phyloP scores from a whole-genome alignment of 2,113 vertebrate genomes.

The Polyodon spathula region DNA sequence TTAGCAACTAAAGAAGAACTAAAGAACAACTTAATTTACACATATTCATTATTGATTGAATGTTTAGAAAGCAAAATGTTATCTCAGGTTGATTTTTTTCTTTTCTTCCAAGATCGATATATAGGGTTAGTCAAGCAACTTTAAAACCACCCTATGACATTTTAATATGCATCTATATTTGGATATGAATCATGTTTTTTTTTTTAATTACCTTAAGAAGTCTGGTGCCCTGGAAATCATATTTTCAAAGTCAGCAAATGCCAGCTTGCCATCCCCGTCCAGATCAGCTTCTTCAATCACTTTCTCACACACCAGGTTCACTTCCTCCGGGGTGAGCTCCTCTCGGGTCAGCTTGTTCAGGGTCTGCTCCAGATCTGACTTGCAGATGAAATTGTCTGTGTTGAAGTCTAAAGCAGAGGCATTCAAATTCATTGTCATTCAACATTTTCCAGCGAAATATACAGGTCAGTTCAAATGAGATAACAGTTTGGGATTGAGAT shows the following conservation, averaged over 20 bases:
- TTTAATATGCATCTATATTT: background rate
- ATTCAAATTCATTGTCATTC: too few relatives aligned
- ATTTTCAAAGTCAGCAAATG: constrained; percentile 90
- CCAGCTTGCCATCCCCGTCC: constrained; percentile 87
- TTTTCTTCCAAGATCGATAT: too few relatives aligned
- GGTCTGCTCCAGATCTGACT: constrained; percentile 83
- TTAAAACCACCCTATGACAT: background rate
- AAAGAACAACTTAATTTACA: too few relatives aligned
- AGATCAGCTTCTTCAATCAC: constrained; percentile 91
- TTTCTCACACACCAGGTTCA: constrained; percentile 85
- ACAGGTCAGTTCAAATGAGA: too few relatives aligned
- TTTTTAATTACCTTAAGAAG: constrained; percentile 77
- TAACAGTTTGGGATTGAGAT: too few relatives aligned
- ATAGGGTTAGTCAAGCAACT: too few relatives aligned
- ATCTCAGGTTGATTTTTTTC: too few relatives aligned
- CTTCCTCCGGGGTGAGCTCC: constrained; percentile 85
- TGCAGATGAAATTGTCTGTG: constrained; percentile 96
- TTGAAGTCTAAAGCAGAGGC: constrained; percentile 74
- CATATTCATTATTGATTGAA: too few relatives aligned
- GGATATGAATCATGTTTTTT: background rate
- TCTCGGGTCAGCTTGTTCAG: constrained; percentile 87
- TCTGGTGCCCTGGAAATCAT: constrained; percentile 96
- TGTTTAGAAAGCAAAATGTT: too few relatives aligned
- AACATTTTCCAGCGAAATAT: too few relatives aligned
- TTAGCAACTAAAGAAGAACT: too few relatives aligned